Evolutionary conservation across 2,888 invertebrate species (phyloP), one percentile per base, ranked within the genome.

Genomic region (Ptilodon capucinus): DNA sequence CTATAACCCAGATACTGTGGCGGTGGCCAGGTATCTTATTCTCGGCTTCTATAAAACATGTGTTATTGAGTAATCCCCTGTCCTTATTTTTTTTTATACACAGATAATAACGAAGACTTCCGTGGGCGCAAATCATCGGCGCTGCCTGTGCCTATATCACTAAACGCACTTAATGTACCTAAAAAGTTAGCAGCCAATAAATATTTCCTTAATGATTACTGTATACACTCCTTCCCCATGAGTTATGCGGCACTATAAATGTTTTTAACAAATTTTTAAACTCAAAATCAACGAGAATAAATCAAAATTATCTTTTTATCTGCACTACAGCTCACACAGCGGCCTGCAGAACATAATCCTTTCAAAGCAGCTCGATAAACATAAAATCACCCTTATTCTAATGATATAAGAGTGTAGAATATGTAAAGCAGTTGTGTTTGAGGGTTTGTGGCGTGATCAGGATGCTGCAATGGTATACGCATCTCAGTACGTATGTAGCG

Each of bases 391-490:
- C 45, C 38, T 46, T 54, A 51, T 44, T 21, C 0, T 36, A 2
- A 2, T 9, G 6, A 0, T 0, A 16, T 51, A 58, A 36, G 43
- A 48, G 35, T 44, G 16, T 44, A 23, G 35, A 23, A 44, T 30
- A 17, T 8, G 2, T 13, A 28, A 6, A 14, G 9, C 2, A 11
- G n/a, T 18, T 11, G 46, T 9, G 38, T 19, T 14, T 2, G 13
- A 2, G 13, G n/a, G 4, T 32, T 54, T 40, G 59, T 54, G 21
- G 6, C 38, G 36, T 44, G 13, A 39, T 38, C 52, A 65, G 70
- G 69, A 71, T 67, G 66, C 68, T 70, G 70, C 63, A 60, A 56
- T 60, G 47, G 35, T 32, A 52, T 57, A 53, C 48, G 40, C 48
- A 50, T 54, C 25, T 51, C 66, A 73, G 73, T 73, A 53, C 54